Evolutionary conservation across 2,797 vertebrate genomes (phyloP).

Genomic region (Myotis findleyi): DNA sequence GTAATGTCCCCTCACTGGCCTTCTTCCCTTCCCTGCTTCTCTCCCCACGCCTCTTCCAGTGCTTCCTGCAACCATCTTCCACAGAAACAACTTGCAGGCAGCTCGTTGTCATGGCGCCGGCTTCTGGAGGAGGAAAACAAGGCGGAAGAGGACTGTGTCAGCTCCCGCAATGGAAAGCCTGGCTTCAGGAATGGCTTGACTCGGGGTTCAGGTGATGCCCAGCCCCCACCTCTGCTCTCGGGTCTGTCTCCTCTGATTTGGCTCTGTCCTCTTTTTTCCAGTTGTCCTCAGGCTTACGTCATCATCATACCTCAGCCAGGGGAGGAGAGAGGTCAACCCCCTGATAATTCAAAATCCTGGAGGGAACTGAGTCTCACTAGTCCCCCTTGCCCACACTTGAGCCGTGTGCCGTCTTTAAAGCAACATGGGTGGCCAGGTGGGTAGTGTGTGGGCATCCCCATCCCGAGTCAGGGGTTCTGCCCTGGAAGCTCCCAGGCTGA

Average conservation of each 20-base stretch:
- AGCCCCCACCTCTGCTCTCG: rapidly evolving
- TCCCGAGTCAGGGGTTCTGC: background rate
- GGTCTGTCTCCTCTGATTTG: background rate
- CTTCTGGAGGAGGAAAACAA: conserved; percentile 27
- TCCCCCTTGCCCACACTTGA: background rate
- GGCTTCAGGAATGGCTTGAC: background rate
- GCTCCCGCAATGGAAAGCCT: background rate
- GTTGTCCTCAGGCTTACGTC: background rate
- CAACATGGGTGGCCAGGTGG: background rate
- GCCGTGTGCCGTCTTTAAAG: background rate
- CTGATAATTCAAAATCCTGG: background rate
- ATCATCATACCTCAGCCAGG: no score
- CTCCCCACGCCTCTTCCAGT: background rate
- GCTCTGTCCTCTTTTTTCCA: background rate
- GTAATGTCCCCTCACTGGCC: background rate
- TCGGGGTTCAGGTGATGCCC: background rate
- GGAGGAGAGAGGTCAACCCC: background rate
- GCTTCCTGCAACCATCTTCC: background rate
- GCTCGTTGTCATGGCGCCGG: background rate
- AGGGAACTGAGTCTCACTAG: background rate
- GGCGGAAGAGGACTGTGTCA: background rate
- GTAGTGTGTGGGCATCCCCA: rapidly evolving
- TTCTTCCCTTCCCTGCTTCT: background rate
- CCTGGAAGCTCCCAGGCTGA: background rate
- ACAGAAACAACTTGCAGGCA: background rate